A percentile compares a stretch with the other conserved stretches of the same genome.
These are phyloP conservation scores for Cephus runcator DNA, from an alignment of 2,888 invertebrate species.

Conservation along the genomic window DNA sequence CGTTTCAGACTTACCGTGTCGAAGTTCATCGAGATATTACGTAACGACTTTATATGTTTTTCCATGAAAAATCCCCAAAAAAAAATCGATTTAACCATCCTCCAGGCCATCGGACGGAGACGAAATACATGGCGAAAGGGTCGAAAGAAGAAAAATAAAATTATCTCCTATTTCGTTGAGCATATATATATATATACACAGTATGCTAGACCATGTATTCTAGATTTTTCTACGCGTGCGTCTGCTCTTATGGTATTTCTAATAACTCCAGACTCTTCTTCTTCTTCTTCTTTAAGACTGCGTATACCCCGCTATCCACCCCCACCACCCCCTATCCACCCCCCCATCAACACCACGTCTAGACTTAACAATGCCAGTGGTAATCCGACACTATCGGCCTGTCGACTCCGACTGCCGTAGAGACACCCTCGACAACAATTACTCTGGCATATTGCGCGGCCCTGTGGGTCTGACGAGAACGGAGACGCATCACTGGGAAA, in stretches of 20 bases:
- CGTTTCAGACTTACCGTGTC: neutral
- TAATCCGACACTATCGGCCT: constrained; percentile 54
- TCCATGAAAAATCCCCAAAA: neutral
- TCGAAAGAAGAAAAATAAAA: neutral
- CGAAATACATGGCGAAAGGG: neutral
- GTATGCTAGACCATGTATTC: neutral
- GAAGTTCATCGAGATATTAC: neutral
- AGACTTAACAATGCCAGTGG: constrained; percentile 50
- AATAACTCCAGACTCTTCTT: constrained; percentile 51
- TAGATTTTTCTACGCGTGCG: neutral
- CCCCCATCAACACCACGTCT: constrained; percentile 35
- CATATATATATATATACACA: neutral
- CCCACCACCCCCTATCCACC: constrained; percentile 14
- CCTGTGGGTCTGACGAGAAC: constrained; percentile 39
- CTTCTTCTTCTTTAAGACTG: constrained; percentile 1
- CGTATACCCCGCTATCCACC: constrained; percentile 17
- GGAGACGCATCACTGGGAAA: constrained; percentile 14
- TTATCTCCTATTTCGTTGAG: neutral
- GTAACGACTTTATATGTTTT: neutral
- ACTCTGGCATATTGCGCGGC: constrained; percentile 50
- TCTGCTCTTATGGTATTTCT: constrained; percentile 48
- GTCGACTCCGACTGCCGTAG: constrained; percentile 14
- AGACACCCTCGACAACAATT: constrained; percentile 48
- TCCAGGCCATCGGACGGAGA: neutral
- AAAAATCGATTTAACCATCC: neutral